Base-by-base conservation (phyloP, 2,888 invertebrate genomes). In the Balanococcus diminutus region DNA sequence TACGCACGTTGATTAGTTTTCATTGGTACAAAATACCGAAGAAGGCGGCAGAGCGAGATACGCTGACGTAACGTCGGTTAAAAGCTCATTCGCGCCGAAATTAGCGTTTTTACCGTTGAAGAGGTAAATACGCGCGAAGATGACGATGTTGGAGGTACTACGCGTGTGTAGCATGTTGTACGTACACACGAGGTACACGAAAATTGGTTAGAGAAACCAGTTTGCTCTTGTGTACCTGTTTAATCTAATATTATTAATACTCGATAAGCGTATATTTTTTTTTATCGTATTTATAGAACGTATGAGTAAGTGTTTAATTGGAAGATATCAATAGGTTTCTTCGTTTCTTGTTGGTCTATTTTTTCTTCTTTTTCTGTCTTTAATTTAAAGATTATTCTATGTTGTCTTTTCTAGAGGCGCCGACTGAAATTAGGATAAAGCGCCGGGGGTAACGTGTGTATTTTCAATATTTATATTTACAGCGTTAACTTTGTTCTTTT, bases 221-320 rank as follows among this genome's bases (percentile, higher is more conserved):
- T 51, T 51, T 51, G 19, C 19, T 51, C 51, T 51, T 19, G 19
- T 19, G 51, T 51, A 51, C 51, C 51, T 51, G 19, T 51, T 51
- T 51, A 51, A 51, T 51, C n/a, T 51, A 51, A 51, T n/a, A n/a
- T n/a, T n/a, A n/a, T n/a, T n/a, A n/a, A n/a, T n/a, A n/a, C n/a
- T n/a, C n/a, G n/a, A n/a, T 51, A 19, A 51, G 19, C 51, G 51
- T 51, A 51, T 51, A 51, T 51, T 51, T 51, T 51, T 82, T 31
- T 82, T 82, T 51, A 56, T 82, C 25, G 42, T 82, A 81, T 28
- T 81, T n/a, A n/a, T n/a, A n/a, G n/a, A n/a, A n/a, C n/a, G n/a
- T n/a, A n/a, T n/a, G n/a, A n/a, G n/a, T n/a, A n/a, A n/a, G n/a
- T n/a, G n/a, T n/a, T n/a, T n/a, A n/a, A n/a, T n/a, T n/a, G n/a